Percentiles rank a stretch among this genome's conserved stretches.
phyloP scores from a whole-genome alignment of 53 echinoderm and acorn worm genomes.

The Paelopatides confundens region DNA sequence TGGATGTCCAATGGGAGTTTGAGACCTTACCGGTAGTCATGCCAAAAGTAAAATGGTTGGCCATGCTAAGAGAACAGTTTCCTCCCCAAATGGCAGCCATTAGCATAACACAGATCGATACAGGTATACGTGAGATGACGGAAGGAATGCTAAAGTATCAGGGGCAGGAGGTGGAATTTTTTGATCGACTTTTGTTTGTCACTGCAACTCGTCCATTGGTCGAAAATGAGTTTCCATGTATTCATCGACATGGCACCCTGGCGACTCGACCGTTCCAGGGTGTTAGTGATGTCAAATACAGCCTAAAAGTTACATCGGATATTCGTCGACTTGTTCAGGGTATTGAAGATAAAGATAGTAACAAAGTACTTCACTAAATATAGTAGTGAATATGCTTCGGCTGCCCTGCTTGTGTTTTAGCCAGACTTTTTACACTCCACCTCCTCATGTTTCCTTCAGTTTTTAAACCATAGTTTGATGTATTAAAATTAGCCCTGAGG shows the following conservation, averaged over 20 bases:
- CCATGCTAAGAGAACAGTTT: constrained; percentile 93
- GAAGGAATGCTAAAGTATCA: constrained; percentile 99
- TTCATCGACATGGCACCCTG: constrained; percentile 85
- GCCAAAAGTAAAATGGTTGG: constrained; percentile 96
- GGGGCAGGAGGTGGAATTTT: constrained; percentile 94
- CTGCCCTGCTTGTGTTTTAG: no score
- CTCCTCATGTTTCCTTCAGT: no score
- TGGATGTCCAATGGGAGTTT: constrained; percentile 95
- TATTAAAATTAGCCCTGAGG: no score
- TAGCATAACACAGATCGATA: constrained; percentile 75
- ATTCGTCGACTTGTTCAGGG: constrained; percentile 75
- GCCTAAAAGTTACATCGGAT: constrained; percentile 85
- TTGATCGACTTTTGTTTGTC: constrained; percentile 88
- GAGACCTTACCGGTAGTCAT: constrained; percentile 92
- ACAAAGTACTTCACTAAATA: no score
- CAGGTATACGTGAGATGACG: constrained; percentile 91
- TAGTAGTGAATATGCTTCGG: no score
- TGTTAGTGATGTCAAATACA: constrained; percentile 83
- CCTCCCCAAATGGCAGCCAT: constrained; percentile 97
- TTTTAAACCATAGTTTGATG: no score
- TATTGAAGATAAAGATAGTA: constrained; percentile 49
- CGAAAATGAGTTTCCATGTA: constrained; percentile 86
- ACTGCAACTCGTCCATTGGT: constrained; percentile 83
- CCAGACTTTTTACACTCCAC: no score
- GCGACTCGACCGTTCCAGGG: constrained; percentile 86